A percentile compares a stretch with the other conserved stretches of the same genome.
Evolutionary conservation across 2,888 invertebrate species (phyloP).

Genomic region (Dinocampus coccinellae): DNA sequence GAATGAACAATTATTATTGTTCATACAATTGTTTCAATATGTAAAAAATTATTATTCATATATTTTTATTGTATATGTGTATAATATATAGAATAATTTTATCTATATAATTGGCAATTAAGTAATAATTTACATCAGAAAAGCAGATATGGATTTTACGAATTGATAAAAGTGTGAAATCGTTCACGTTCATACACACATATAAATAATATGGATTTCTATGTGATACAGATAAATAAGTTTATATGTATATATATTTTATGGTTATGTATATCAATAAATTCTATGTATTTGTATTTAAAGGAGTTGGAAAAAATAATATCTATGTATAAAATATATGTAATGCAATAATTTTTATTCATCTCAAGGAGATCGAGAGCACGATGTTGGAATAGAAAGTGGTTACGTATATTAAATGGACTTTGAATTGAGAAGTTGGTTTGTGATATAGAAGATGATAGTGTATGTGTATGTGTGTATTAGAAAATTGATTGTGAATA

Average conservation of each 20-base stretch:
- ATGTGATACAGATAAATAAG: background rate
- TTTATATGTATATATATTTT: background rate
- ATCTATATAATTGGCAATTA: background rate
- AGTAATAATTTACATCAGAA: background rate
- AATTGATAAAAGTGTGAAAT: background rate
- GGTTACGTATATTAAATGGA: slow-evolving; percentile 49
- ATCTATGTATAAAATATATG: slow-evolving; percentile 16
- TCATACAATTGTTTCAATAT: too few relatives aligned
- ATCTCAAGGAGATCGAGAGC: slow-evolving; percentile 45
- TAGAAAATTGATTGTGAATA: background rate
- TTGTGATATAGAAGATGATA: slow-evolving; percentile 1
- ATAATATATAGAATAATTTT: background rate
- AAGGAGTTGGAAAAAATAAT: background rate
- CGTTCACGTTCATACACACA: background rate
- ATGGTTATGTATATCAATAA: background rate
- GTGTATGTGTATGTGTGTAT: too few relatives aligned
- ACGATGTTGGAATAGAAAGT: slow-evolving; percentile 50
- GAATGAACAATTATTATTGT: too few relatives aligned
- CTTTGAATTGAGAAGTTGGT: slow-evolving; percentile 24
- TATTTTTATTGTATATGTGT: too few relatives aligned
- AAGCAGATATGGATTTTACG: background rate
- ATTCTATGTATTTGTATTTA: background rate
- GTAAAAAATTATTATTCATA: too few relatives aligned
- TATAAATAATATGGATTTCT: slow-evolving; percentile 5
- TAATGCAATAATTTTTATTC: slow-evolving; percentile 46